A percentile compares a stretch with the other conserved stretches of the same genome.
These are phyloP conservation scores for Apotomis capreana DNA, from an alignment of 2,888 invertebrate genomes.

Conservation along the genomic window DNA sequence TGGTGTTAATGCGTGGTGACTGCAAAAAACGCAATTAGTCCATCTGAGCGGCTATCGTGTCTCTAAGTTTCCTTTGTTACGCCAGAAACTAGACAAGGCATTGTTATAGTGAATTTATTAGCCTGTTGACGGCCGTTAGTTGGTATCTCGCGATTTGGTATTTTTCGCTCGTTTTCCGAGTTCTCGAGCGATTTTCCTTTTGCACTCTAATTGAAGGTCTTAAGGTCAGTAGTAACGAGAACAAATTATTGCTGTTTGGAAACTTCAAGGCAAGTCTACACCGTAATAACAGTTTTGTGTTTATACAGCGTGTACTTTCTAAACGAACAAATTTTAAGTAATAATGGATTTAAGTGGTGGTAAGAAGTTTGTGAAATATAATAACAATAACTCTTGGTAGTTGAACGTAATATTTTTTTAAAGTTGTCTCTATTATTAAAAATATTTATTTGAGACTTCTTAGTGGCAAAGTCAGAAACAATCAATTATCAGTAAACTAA, in stretches of 20 bases:
- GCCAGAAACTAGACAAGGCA: constrained; percentile 68
- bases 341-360: too few species aligned
- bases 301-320: too few species aligned
- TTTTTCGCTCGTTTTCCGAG: constrained; percentile 54
- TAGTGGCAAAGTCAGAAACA: too few species aligned
- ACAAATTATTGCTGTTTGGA: constrained; percentile 15
- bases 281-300: constrained; percentile 13
- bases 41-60: constrained; percentile 67
- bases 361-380: too few species aligned
- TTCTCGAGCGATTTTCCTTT: constrained; percentile 40
- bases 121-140: constrained; percentile 59
- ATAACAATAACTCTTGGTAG: too few species aligned
- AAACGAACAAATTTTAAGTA: too few species aligned
- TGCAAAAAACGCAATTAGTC: constrained; percentile 79
- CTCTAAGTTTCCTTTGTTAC: constrained; percentile 79
- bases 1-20: constrained; percentile 76
- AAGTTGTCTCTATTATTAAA: too few species aligned
- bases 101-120: constrained; percentile 78
- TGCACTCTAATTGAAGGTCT: constrained; percentile 27
- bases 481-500: too few species aligned
- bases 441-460: too few species aligned
- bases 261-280: constrained; percentile 28
- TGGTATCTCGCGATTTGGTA: constrained; percentile 44
- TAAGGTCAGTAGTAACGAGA: constrained; percentile 2
- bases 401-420: too few species aligned